Conservation (phyloP, 1,140 invertebrate species). For the Neodiprion fabricii region DNA sequence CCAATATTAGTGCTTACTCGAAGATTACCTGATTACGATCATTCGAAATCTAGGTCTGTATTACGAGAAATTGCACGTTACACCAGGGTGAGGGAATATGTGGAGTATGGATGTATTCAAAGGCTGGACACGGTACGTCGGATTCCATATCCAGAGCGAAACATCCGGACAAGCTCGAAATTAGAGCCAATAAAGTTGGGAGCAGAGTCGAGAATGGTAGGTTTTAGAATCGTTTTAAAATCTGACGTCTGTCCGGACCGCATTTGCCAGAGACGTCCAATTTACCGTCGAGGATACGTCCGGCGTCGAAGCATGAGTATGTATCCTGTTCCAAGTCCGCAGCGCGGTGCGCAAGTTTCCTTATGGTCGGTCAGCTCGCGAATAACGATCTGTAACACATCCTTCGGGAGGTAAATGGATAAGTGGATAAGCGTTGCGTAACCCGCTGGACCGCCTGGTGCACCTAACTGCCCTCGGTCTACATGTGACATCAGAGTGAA, state of each 20-base stretch:
- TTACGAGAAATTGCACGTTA: too few species aligned
- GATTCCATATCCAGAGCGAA: too few species aligned
- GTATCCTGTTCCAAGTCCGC: not conserved
- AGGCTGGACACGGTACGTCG: too few species aligned
- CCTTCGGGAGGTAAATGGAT: not conserved
- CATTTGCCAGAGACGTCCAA: not conserved
- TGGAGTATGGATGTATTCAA: too few species aligned
- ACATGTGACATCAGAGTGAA: slow-evolving; percentile 1
- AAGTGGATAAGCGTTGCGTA: slow-evolving; percentile 31
- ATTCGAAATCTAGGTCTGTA: too few species aligned
- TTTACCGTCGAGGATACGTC: not conserved
- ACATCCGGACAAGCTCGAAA: too few species aligned
- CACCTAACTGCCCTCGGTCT: not conserved
- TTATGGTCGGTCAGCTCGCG: slow-evolving; percentile 23
- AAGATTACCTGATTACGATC: too few species aligned
- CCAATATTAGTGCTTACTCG: too few species aligned
- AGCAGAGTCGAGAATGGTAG: too few species aligned
- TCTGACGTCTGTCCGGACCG: not conserved
- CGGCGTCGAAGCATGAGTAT: not conserved
- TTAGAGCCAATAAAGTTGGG: too few species aligned
- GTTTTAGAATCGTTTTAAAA: too few species aligned
- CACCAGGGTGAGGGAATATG: too few species aligned
- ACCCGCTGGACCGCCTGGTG: slow-evolving; percentile 13
- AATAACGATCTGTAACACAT: slow-evolving; percentile 14
- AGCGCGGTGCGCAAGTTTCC: slow-evolving; percentile 28